Base-by-base conservation (phyloP, 2,113 vertebrate species). In the Pelobates fuscus region DNA sequence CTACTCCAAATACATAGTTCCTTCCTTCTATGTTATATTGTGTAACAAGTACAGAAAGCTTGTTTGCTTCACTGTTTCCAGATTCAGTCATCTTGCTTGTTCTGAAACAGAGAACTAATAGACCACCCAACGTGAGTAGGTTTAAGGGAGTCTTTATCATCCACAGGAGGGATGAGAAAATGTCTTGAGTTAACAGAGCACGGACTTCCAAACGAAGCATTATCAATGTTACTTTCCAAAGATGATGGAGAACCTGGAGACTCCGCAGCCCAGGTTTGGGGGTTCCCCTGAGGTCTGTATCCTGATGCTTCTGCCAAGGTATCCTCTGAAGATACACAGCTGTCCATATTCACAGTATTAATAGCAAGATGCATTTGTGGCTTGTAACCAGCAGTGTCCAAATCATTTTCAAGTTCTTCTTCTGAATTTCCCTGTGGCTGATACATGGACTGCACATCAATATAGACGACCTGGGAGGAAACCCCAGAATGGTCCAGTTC, bases 121-220 rank as follows among this genome's bases (percentile, higher is more conserved):
- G 89, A 89, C 91, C 91, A 93, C 5, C 86, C 90, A 44, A 73
- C 78, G 57, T 86, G 91, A 44, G 20, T 83, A 0, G 90, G 87
- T 4, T 91, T 86, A 8, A 89, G 78, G 27, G 88, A 91, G 49
- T 94, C 92, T 62, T 84, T 83, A 8, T 86, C 78, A 8, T 94
- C 93, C 80, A 92, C 94, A 2, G 89, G 81, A 1, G 95, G 95
- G 74, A 98, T 93, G 78, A 98, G 88, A 86, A 98, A 98, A 76
- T 98, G 95, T 21, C 95, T 93, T 60, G 97, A 98, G 77, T 93
- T 95, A 77, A 98, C 81, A 0, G 96, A 98, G 18, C 94, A 96
- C 0, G 97, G 97, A 63, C 96, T 98, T 49, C 97, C 97, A 61
- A 98, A 92, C 14, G 91, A 93, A 10, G 87, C 91, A 14, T 92